Evolutionary conservation across 2,797 vertebrate species (phyloP).

Genomic region (Sylvilagus floridanus): DNA sequence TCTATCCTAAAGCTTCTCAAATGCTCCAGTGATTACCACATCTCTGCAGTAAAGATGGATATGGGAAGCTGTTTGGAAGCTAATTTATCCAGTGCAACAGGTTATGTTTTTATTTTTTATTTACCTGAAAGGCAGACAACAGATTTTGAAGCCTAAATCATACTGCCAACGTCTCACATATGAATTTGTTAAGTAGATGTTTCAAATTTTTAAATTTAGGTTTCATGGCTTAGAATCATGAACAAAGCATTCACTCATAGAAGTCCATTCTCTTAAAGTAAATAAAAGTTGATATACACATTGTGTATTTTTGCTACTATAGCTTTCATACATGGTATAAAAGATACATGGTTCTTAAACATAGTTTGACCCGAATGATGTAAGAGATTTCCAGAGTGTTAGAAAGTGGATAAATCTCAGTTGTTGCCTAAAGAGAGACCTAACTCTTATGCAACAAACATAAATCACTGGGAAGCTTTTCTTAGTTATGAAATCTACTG

Average conservation of each 20-base stretch:
- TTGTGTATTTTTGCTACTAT: not conserved
- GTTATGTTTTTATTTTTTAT: too few relatives aligned
- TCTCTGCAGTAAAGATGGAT: too few relatives aligned
- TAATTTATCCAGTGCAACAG: not conserved
- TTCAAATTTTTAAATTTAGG: slow-evolving; percentile 5
- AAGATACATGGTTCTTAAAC: not conserved
- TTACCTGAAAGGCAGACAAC: too few relatives aligned
- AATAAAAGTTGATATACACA: slow-evolving; percentile 30
- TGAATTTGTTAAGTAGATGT: not conserved
- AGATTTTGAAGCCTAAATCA: not conserved
- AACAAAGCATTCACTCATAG: not conserved
- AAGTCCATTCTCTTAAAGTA: not conserved
- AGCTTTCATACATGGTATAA: not conserved
- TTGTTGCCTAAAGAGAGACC: slow-evolving; percentile 19
- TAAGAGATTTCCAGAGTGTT: not conserved
- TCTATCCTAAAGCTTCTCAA: too few relatives aligned
- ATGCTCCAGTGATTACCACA: too few relatives aligned
- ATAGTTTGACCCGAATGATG: not conserved
- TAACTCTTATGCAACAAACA: slow-evolving; percentile 64
- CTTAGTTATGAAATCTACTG: slow-evolving; percentile 63
- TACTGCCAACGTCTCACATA: slow-evolving; percentile 5
- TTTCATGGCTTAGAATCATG: not conserved
- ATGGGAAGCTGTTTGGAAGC: not conserved
- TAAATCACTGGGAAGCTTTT: slow-evolving; percentile 46
- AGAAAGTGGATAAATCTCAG: not conserved